Evolutionary conservation across 2,113 vertebrate species (phyloP), one percentile per base, ranked within the genome.

Genomic region (Nipponia nippon): DNA sequence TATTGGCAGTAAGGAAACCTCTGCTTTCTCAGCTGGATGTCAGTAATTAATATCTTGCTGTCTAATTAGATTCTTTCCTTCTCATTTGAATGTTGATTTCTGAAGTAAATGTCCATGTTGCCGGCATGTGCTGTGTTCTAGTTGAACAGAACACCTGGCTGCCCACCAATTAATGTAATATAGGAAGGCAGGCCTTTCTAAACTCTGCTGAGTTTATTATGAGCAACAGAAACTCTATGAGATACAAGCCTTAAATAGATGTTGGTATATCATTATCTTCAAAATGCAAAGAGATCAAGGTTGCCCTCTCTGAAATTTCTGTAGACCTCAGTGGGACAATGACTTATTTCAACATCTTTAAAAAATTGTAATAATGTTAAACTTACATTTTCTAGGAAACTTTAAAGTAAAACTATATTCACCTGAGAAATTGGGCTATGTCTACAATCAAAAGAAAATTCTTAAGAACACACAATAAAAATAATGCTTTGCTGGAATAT

Each of bases 21-120:
- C 71, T 90, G 49, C 82, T 94, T 95, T 75, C 76, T 93, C 76
- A 94, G 94, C 44, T 85, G 76, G 46, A 29, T 86, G 40, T 56
- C 81, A 85, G 56, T 91, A 87, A 89, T 95, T 97, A 97, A 92
- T 95, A 97, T 70, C 80, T 82, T 95, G 75, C 77, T 95, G 67
- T 86, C 70, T 94, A 89, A 95, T 96, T 96, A 95, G 44, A 71
- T 82, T 75, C 59, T 91, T 79, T 86, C 52, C 14, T 56, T 87
- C 53, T 75, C n/a, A 88, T 77, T 93, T 87, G 40, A 63, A 86
- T 56, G 83, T n/a, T 96, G 83, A 93, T 92, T 75, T 95, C 44
- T 89, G 72, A 93, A 85, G 46, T 44, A 93, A 71, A 84, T 61
- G 71, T 87, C 90, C 90, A 32, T 32, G n/a, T 56, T 94, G 88